Conservation (phyloP, 2,113 vertebrate genomes). For the Nothoprocta perdicaria region DNA sequence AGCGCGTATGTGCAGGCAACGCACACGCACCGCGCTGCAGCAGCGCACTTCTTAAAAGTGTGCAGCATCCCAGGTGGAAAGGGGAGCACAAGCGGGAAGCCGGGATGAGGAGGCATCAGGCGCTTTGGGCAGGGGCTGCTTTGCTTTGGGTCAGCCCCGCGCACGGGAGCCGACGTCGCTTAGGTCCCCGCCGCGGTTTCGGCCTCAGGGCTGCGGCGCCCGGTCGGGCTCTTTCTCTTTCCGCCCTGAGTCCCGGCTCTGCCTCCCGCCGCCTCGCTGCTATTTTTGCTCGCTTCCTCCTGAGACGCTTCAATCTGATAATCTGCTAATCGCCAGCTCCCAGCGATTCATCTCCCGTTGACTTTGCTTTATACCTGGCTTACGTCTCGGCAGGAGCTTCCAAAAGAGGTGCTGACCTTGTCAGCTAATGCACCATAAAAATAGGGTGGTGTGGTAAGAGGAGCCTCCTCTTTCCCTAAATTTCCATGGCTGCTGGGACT, state of each 20-base stretch:
- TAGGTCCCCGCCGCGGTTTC: neutral
- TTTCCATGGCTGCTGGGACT: neutral
- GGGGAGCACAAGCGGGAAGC: neutral
- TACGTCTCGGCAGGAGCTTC: slow-evolving; percentile 15
- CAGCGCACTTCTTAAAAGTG: neutral
- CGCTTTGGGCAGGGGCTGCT: neutral
- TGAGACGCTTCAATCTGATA: slow-evolving; percentile 56
- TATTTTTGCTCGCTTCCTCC: slow-evolving; percentile 26
- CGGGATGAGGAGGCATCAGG: neutral
- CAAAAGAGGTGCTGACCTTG: slow-evolving; percentile 59
- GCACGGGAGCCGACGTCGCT: neutral
- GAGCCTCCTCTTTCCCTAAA: neutral
- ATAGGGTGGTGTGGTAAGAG: neutral
- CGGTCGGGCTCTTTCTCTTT: neutral
- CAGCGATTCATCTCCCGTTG: neutral
- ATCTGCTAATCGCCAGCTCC: slow-evolving; percentile 61
- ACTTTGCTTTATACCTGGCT: slow-evolving; percentile 55
- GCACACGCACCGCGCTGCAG: too few species aligned
- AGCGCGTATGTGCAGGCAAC: neutral
- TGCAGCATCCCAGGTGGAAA: neutral
- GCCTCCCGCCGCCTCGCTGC: neutral
- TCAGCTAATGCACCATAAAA: slow-evolving; percentile 26
- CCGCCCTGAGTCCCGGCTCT: neutral
- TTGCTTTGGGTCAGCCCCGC: neutral
- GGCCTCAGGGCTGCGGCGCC: neutral